Evolutionary conservation across 2,113 vertebrate species (phyloP).

Genomic region (Crocuta crocuta): DNA sequence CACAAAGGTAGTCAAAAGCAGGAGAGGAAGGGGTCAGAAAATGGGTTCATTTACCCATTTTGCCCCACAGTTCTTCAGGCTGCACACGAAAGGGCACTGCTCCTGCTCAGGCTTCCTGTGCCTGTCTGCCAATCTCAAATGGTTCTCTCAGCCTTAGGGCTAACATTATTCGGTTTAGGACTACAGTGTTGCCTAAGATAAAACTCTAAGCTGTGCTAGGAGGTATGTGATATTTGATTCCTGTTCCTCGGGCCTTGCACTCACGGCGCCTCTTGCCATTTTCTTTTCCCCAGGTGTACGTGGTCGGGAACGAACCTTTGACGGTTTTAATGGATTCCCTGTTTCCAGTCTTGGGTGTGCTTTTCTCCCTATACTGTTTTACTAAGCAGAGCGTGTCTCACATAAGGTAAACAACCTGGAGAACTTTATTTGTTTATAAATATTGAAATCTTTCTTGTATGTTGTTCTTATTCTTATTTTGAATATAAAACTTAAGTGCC

Average conservation of each 20-base stretch:
- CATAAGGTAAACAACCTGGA: constrained; percentile 89
- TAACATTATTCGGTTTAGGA: background rate
- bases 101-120: background rate
- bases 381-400: constrained; percentile 93
- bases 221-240: background rate
- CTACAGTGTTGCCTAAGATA: background rate
- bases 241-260: background rate
- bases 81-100: background rate
- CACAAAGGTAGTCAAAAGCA: background rate
- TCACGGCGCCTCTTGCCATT: background rate
- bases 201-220: background rate
- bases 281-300: constrained; percentile 90
- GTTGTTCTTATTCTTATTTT: background rate
- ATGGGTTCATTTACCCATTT: background rate
- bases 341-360: constrained; percentile 87
- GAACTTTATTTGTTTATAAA: background rate
- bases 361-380: constrained; percentile 95
- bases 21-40: constrained; percentile 7
- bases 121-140: background rate
- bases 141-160: background rate
- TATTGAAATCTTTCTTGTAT: background rate
- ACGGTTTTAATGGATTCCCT: constrained; percentile 87
- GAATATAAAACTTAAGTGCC: background rate
- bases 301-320: constrained; percentile 91
- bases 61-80: background rate